These are phyloP conservation scores for Sebastes taczanowskii DNA, from an alignment of 2,797 vertebrate species.

Conservation along the genomic window DNA sequence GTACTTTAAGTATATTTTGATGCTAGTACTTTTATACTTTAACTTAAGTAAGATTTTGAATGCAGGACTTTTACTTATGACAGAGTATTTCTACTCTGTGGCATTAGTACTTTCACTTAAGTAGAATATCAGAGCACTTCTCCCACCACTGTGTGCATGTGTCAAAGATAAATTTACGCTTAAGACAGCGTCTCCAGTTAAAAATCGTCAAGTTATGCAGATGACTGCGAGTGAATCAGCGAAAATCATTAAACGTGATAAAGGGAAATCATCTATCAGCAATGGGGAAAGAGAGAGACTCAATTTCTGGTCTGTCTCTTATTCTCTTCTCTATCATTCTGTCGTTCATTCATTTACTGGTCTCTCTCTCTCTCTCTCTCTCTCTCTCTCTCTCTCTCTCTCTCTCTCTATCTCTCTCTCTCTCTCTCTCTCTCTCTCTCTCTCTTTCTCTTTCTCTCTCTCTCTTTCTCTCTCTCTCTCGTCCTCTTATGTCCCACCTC, in stretches of 20 bases:
- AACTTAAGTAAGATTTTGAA: too few species aligned
- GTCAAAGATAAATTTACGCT: neutral
- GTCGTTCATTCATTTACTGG: neutral
- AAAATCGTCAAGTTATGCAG: neutral
- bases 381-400: neutral
- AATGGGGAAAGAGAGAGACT: neutral
- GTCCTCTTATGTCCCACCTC: neutral
- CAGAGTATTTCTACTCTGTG: too few species aligned
- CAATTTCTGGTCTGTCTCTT: neutral
- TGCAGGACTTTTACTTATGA: too few species aligned
- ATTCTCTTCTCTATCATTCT: neutral
- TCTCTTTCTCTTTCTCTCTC: neutral
- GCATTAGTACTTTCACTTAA: too few species aligned
- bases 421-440: neutral
- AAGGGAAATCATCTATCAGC: slow-evolving; percentile 19
- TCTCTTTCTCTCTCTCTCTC: neutral
- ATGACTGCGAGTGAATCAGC: slow-evolving; percentile 3
- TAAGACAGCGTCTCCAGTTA: neutral
- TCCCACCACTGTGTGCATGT: neutral
- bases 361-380: neutral
- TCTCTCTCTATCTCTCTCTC: too few species aligned
- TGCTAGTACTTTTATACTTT: too few species aligned
- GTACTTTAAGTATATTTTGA: too few species aligned
- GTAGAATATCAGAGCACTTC: too few species aligned
- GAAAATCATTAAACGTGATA: slow-evolving; percentile 16